phyloP scores from a whole-genome alignment of 2,888 invertebrate genomes.

The Lamellibrachia satsuma region DNA sequence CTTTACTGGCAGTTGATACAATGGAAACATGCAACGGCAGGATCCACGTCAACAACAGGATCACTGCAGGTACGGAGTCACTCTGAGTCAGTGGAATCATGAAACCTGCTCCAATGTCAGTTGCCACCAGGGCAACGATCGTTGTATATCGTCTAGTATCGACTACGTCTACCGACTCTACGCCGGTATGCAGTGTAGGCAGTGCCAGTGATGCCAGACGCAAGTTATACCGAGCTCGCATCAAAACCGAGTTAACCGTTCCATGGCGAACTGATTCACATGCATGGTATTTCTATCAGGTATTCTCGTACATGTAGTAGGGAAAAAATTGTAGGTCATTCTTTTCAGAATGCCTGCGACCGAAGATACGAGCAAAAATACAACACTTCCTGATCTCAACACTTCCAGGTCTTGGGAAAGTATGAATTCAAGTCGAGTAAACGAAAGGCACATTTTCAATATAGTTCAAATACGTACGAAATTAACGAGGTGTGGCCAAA shows the following conservation, averaged over 20 bases:
- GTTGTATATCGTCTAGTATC: not conserved
- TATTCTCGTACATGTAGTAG: not conserved
- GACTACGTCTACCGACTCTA: not conserved
- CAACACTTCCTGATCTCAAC: not conserved
- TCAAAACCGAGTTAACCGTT: not conserved
- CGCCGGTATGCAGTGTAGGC: too few relatives aligned
- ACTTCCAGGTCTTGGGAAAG: not conserved
- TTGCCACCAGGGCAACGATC: not conserved
- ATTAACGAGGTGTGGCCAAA: too few relatives aligned
- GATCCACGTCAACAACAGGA: not conserved
- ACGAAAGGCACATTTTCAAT: not conserved
- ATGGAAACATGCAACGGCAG: not conserved
- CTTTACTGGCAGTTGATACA: not conserved
- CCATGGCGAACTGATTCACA: not conserved
- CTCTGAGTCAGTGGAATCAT: not conserved
- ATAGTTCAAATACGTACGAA: too few relatives aligned
- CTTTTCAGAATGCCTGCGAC: not conserved
- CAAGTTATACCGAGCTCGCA: too few relatives aligned
- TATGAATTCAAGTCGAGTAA: not conserved
- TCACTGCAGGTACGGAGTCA: not conserved
- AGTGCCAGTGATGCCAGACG: too few relatives aligned
- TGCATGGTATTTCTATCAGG: not conserved
- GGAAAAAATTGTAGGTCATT: not conserved
- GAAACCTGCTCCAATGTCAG: not conserved
- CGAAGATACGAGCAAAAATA: not conserved